These are phyloP conservation scores for Nyleta sp. DNA, from an alignment of 2,888 invertebrate genomes.

Conservation along the genomic window DNA sequence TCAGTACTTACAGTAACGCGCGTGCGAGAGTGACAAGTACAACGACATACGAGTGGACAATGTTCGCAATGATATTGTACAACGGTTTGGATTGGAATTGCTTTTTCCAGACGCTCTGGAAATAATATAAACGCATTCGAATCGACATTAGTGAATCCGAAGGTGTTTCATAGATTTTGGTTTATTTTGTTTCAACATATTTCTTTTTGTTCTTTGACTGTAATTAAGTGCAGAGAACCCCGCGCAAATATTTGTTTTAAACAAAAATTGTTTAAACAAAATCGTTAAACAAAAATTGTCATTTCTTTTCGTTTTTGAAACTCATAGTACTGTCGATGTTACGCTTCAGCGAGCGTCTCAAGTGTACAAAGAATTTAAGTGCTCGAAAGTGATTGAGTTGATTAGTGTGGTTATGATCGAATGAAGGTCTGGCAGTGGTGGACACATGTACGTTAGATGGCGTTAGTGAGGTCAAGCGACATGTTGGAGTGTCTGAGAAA, in stretches of 20 bases:
- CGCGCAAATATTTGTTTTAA: neutral
- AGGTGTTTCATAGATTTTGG: conserved; percentile 40
- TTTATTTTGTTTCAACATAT: conserved; percentile 5
- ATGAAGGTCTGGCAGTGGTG: conserved; percentile 9
- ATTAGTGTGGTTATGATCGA: conserved; percentile 29
- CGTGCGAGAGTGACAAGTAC: conserved; percentile 81
- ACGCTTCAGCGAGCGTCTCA: too few species aligned
- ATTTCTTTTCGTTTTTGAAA: neutral
- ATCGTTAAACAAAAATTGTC: neutral
- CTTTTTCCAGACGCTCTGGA: conserved; percentile 83
- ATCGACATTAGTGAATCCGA: conserved; percentile 76
- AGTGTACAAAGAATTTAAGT: neutral
- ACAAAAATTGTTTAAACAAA: too few species aligned
- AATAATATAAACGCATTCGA: conserved; percentile 80
- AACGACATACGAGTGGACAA: conserved; percentile 81
- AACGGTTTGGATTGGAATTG: conserved; percentile 81
- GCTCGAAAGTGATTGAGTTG: conserved; percentile 23
- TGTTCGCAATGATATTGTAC: conserved; percentile 82
- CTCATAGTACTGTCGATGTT: too few species aligned
- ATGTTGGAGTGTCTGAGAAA: neutral
- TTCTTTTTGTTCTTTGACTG: conserved; percentile 2
- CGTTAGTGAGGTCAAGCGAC: conserved; percentile 25
- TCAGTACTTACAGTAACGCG: conserved; percentile 82
- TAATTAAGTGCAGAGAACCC: too few species aligned
- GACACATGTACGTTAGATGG: conserved; percentile 19